Conservation (phyloP, 2,888 invertebrate genomes). For the Aleiodes testaceus region DNA sequence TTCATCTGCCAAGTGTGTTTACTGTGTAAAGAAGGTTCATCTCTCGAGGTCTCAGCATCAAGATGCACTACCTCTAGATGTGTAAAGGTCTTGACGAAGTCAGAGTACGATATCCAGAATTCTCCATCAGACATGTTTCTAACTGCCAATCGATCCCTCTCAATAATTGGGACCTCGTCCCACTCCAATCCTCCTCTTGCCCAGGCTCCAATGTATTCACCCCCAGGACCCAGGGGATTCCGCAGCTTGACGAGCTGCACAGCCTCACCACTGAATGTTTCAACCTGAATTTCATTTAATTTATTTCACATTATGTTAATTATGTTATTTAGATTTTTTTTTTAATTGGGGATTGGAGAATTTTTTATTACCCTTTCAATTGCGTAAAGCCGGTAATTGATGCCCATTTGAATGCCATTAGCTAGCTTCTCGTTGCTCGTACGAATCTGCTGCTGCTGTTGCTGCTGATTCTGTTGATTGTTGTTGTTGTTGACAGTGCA, state of each 20-base stretch:
- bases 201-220: conserved; percentile 83
- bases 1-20: conserved; percentile 91
- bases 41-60: conserved; percentile 89
- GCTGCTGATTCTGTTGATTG: conserved; percentile 48
- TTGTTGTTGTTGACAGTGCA: conserved; percentile 78
- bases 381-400: conserved; percentile 85
- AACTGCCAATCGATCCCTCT: conserved; percentile 81
- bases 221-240: conserved; percentile 79
- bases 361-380: conserved; percentile 83
- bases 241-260: conserved; percentile 82
- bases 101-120: conserved; percentile 89
- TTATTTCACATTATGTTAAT: neutral
- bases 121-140: conserved; percentile 81
- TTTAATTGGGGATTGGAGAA: too few species aligned
- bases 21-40: conserved; percentile 85
- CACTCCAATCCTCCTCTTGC: conserved; percentile 81
- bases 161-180: conserved; percentile 84
- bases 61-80: conserved; percentile 89
- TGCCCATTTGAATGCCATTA: conserved; percentile 83
- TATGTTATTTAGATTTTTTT: too few species aligned
- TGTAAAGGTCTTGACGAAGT: conserved; percentile 87
- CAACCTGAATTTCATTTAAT: conserved; percentile 74
- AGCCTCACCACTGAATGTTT: conserved; percentile 81
- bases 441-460: conserved; percentile 73
- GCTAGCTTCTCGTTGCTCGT: conserved; percentile 79